Evolutionary conservation across 2,888 invertebrate genomes (phyloP).

Genomic region (Melitaea athalia): DNA sequence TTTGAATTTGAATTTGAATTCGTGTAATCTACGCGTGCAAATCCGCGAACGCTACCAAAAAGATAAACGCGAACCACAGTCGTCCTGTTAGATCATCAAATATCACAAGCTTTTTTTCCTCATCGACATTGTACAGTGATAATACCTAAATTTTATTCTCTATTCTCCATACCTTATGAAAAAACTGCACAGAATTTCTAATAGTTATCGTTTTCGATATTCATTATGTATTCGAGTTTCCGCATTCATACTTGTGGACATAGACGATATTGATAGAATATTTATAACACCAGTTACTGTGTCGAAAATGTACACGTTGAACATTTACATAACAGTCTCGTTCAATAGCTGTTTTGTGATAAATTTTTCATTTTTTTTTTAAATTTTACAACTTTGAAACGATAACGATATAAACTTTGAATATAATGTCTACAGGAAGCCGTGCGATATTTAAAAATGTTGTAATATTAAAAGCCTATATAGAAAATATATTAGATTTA

Average conservation of each 20-base stretch:
- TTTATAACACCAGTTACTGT: constrained; percentile 5
- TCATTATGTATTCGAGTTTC: constrained; percentile 25
- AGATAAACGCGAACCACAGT: not conserved
- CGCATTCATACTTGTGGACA: constrained; percentile 19
- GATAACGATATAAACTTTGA: no score
- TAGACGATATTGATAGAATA: constrained; percentile 18
- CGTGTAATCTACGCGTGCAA: no score
- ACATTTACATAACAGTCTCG: no score
- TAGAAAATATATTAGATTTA: no score
- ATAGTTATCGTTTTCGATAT: constrained; percentile 21
- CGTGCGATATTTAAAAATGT: no score
- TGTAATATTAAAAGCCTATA: no score
- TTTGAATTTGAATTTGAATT: no score
- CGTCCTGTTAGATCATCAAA: not conserved
- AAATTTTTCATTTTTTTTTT: no score
- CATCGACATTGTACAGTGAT: constrained; percentile 17
- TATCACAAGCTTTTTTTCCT: not conserved
- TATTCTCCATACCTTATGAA: not conserved
- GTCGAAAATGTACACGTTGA: constrained; percentile 7
- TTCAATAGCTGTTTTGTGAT: no score
- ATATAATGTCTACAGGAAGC: no score
- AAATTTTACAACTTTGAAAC: no score
- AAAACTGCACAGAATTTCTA: constrained; percentile 24
- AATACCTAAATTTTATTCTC: not conserved
- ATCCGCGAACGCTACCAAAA: not conserved